Percentiles rank a stretch among this genome's conserved stretches.
Conservation (phyloP, 1,140 invertebrate species). For the Leptoteleia sp. region DNA sequence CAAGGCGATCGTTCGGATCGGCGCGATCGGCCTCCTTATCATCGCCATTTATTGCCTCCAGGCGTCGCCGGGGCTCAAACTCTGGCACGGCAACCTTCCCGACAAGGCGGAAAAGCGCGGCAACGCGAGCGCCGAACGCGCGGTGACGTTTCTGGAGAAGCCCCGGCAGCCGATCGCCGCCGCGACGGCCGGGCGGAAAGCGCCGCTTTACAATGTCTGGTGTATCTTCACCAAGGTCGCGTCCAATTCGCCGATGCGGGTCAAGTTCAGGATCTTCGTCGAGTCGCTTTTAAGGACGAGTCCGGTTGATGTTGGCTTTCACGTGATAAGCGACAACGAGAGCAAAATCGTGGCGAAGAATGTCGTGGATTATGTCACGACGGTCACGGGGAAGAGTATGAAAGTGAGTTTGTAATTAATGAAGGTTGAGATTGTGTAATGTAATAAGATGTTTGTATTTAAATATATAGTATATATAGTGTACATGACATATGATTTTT, state of each 20-base stretch:
- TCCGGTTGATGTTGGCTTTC: slow-evolving; percentile 83
- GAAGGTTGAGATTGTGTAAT: background rate
- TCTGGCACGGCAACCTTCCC: slow-evolving; percentile 53
- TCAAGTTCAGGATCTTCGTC: slow-evolving; percentile 83
- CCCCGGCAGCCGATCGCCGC: no score
- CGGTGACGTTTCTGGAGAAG: no score
- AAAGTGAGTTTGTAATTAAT: slow-evolving; percentile 70
- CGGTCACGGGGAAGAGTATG: slow-evolving; percentile 76
- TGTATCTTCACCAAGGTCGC: slow-evolving; percentile 84
- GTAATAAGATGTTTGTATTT: background rate
- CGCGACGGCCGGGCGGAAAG: slow-evolving; percentile 13
- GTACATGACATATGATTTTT: no score
- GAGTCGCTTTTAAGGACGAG: slow-evolving; percentile 82
- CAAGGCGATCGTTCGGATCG: slow-evolving; percentile 72
- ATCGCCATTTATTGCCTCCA: slow-evolving; percentile 74
- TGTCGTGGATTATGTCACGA: slow-evolving; percentile 80
- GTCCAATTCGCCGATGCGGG: slow-evolving; percentile 82
- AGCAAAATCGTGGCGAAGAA: slow-evolving; percentile 84
- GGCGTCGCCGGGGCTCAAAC: slow-evolving; percentile 66
- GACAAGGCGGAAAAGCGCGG: slow-evolving; percentile 25
- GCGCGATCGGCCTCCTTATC: slow-evolving; percentile 67
- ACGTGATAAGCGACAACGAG: slow-evolving; percentile 86
- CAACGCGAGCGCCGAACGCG: slow-evolving; percentile 30
- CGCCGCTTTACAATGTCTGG: slow-evolving; percentile 80
- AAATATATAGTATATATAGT: no score